These are phyloP conservation scores for Brachirus orientalis DNA, from an alignment of 2,113 vertebrate species.

Conservation along the genomic window DNA sequence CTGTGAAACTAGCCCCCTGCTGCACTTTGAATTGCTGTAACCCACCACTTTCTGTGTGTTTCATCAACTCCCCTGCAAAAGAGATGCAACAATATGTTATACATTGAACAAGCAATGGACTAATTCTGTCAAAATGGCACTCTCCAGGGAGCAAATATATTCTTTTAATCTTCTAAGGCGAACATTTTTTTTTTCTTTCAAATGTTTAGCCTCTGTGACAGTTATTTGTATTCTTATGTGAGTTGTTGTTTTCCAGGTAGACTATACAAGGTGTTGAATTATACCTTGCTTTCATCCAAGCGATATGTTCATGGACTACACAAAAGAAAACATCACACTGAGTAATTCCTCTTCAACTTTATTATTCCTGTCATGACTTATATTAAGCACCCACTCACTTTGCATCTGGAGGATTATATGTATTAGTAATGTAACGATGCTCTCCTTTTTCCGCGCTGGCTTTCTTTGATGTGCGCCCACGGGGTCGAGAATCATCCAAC, in stretches of 20 bases:
- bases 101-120: conserved; percentile 68
- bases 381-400: conserved; percentile 62
- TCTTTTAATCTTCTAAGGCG: conserved; percentile 55
- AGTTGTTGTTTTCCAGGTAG: conserved; percentile 50
- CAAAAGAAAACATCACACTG: conserved; percentile 52
- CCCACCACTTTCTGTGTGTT: conserved; percentile 58
- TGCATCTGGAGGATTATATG: conserved; percentile 69
- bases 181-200: conserved; percentile 27
- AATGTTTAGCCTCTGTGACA: conserved; percentile 64
- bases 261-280: conserved; percentile 55
- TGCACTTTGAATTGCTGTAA: conserved; percentile 44
- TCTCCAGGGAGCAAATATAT: conserved; percentile 51
- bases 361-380: conserved; percentile 49
- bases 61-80: conserved; percentile 64
- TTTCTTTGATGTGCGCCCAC: conserved; percentile 56
- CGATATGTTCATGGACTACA: conserved; percentile 31
- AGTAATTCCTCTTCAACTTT: conserved; percentile 43
- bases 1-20: conserved; percentile 50
- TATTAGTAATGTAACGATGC: conserved; percentile 69
- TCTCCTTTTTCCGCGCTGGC: conserved; percentile 15
- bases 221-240: conserved; percentile 57
- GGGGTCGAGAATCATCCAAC: conserved; percentile 66
- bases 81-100: conserved; percentile 50
- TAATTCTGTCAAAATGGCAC: conserved; percentile 72
- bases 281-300: conserved; percentile 50